phyloP scores from a whole-genome alignment of 2,797 vertebrate genomes.

The Crax fasciolata region DNA sequence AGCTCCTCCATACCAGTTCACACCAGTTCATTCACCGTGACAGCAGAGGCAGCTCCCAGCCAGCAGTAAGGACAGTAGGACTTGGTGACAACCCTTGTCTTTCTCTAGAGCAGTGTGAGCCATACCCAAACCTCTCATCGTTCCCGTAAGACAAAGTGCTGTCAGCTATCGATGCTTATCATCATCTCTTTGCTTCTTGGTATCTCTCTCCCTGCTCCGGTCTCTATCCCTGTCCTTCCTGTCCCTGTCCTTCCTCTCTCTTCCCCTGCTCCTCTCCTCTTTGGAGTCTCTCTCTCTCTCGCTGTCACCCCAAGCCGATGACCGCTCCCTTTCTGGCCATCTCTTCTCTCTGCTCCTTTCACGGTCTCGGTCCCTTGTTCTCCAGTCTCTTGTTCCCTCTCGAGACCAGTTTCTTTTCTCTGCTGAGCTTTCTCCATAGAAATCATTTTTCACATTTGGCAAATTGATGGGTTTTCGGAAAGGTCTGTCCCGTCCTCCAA shows the following conservation, averaged over 20 bases:
- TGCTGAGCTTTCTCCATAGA: slow-evolving; percentile 73
- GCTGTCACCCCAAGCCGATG: slow-evolving; percentile 61
- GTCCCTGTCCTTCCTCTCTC: slow-evolving; percentile 75
- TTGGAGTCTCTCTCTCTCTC: slow-evolving; percentile 75
- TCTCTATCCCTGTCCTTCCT: slow-evolving; percentile 81
- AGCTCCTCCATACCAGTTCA: background rate
- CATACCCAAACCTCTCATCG: background rate
- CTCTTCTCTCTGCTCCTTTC: slow-evolving; percentile 83
- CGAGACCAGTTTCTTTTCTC: slow-evolving; percentile 81
- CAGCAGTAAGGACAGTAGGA: background rate
- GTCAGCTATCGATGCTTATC: slow-evolving; percentile 41
- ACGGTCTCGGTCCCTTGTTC: slow-evolving; percentile 77
- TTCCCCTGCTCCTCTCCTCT: slow-evolving; percentile 78
- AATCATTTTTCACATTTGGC: slow-evolving; percentile 78
- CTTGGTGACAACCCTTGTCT: too few relatives aligned
- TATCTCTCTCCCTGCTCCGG: slow-evolving; percentile 84
- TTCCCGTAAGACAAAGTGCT: background rate
- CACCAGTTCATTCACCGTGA: background rate
- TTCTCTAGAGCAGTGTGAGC: background rate
- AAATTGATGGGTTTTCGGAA: slow-evolving; percentile 95
- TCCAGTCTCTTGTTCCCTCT: slow-evolving; percentile 79
- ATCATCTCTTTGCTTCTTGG: slow-evolving; percentile 77
- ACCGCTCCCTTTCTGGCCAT: slow-evolving; percentile 75
- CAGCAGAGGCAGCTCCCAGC: background rate
- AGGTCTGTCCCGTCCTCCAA: slow-evolving; percentile 94